Evolutionary conservation across 2,888 invertebrate species (phyloP).

Genomic region (Dioctria rufipes): DNA sequence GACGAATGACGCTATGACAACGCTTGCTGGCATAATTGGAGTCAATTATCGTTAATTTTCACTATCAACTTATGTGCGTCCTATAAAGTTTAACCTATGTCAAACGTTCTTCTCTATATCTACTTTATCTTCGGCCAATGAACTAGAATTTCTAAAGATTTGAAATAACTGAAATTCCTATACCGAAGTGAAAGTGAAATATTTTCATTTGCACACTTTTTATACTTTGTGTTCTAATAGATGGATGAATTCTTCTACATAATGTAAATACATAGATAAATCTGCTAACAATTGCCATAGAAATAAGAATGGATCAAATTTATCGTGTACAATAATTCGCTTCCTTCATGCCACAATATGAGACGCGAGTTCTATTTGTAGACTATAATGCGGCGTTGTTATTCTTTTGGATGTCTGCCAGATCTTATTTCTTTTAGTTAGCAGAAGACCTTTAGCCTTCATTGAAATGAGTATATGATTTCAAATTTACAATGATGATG

Average conservation of each 20-base stretch:
- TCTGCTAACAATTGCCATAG: not conserved
- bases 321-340: not conserved
- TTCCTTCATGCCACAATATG: slow-evolving; percentile 10
- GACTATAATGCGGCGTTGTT: slow-evolving; percentile 6
- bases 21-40: not conserved
- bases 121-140: not conserved
- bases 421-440: not conserved
- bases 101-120: not conserved
- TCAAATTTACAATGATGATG: not conserved
- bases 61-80: not conserved
- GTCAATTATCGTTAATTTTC: slow-evolving; percentile 6
- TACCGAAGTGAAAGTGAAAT: not conserved
- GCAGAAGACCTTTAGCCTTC: not conserved
- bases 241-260: no score
- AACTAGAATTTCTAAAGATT: slow-evolving; percentile 13
- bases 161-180: not conserved
- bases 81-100: not conserved
- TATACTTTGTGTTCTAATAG: no score
- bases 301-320: not conserved
- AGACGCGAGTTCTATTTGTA: not conserved
- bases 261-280: no score
- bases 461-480: not conserved
- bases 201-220: not conserved
- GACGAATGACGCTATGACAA: not conserved
- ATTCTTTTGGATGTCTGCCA: slow-evolving; percentile 5